Base-by-base conservation (phyloP, 1,140 invertebrate species). In the Aleiodes sp. region DNA sequence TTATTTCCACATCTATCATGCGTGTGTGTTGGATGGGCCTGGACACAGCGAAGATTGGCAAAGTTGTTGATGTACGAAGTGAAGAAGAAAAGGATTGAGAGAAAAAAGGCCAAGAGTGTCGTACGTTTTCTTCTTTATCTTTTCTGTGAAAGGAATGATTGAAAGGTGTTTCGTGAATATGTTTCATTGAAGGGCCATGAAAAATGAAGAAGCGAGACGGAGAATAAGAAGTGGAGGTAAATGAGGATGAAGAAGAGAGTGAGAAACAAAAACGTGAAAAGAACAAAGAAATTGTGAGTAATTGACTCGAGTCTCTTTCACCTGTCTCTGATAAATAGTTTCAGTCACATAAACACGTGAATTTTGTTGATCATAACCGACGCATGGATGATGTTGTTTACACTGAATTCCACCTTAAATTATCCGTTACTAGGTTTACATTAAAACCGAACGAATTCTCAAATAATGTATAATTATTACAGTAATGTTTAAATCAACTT, bases 1-100 rank as follows among this genome's bases (percentile, higher is more conserved):
- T 86, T 86, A 86, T 86, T 86, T 85, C 76, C 81, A 85, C 82
- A 86, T 86, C 82, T 84, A 86, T 86, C 83, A 86, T 16, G 2
- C 37, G 6, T 43, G 8, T 16, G 39, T 43, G 39, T 16, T 43
- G 39, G 39, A n/a, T 43, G 14, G 39, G 10, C 37, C 10, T 4
- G n/a, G 37, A 9, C 10, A 12, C 10, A 39, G 10, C 14, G 3
- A 12, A 16, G n/a, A 43, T 43, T 43, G 39, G 39, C 39, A 12
- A 43, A 16, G 39, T n/a, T n/a, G n/a, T n/a, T 43, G n/a, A n/a
- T 43, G 39, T 43, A 43, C 39, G n/a, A 16, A 43, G 39, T n/a
- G 6, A 6, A 43, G 39, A 16, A 4, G 19, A 16, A 43, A 43
- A 43, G 39, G 8, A n/a, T n/a, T n/a, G n/a, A 16, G 35, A 39